phyloP scores from a whole-genome alignment of 2,888 invertebrate genomes.

The Morpho deidamia region DNA sequence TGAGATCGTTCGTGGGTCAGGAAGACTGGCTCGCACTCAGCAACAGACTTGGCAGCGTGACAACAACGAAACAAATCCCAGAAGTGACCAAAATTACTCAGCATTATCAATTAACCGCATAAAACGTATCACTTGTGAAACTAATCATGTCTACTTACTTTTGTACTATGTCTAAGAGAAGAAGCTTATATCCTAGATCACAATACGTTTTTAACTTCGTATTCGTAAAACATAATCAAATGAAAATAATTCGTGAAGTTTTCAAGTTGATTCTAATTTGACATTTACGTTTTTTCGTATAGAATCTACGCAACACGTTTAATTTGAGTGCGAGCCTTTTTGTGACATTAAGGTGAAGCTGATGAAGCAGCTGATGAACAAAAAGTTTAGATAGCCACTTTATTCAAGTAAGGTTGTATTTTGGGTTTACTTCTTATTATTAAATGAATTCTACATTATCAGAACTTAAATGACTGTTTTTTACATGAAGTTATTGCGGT shows the following conservation, averaged over 20 bases:
- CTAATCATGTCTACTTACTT: slow-evolving; percentile 11
- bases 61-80: slow-evolving; percentile 30
- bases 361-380: too few species aligned
- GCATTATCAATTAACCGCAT: slow-evolving; percentile 26
- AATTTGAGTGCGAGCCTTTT: background rate
- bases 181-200: slow-evolving; percentile 3
- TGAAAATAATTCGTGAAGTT: slow-evolving; percentile 29
- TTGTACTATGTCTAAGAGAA: slow-evolving; percentile 5
- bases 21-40: slow-evolving; percentile 15
- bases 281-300: background rate
- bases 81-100: slow-evolving; percentile 33
- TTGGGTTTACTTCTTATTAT: too few species aligned
- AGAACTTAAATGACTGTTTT: too few species aligned
- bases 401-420: too few species aligned
- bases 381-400: too few species aligned
- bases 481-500: too few species aligned
- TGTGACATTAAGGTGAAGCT: background rate
- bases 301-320: background rate
- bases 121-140: slow-evolving; percentile 20
- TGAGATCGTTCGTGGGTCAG: slow-evolving; percentile 6
- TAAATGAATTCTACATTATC: too few species aligned
- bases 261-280: slow-evolving; percentile 10
- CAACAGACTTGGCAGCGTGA: slow-evolving; percentile 34
- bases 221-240: slow-evolving; percentile 24
- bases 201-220: slow-evolving; percentile 12